Evolutionary conservation across 1,140 invertebrate species (phyloP).

Genomic region (Carcinoscorpius rotundicauda): DNA sequence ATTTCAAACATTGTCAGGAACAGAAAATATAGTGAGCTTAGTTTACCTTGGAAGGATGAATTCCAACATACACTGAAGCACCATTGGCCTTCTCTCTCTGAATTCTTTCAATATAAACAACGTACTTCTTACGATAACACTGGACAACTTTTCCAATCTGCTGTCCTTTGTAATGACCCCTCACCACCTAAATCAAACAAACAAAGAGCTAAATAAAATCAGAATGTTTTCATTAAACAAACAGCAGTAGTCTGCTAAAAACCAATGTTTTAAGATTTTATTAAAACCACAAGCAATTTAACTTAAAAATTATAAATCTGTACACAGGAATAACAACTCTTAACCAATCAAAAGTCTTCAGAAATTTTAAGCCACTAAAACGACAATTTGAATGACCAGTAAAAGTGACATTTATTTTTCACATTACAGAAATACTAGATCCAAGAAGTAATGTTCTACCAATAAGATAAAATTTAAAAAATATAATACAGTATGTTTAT

Average conservation of each 20-base stretch:
- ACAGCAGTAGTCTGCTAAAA: not conserved
- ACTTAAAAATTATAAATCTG: no score
- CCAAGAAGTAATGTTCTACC: no score
- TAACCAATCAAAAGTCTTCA: no score
- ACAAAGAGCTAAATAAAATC: not conserved
- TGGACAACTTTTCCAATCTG: constrained; percentile 97
- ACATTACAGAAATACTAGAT: no score
- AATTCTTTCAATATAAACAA: constrained; percentile 96
- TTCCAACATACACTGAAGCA: constrained; percentile 94
- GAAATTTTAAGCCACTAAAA: no score
- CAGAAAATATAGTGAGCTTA: constrained; percentile 5
- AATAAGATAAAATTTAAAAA: no score
- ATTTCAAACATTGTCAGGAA: no score
- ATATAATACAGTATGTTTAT: no score
- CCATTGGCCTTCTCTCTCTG: constrained; percentile 98
- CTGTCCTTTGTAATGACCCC: constrained; percentile 98
- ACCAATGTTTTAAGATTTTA: not conserved
- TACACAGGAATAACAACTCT: no score
- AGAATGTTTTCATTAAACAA: constrained; percentile 2
- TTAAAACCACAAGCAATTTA: no score
- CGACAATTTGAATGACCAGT: no score
- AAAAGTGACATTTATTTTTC: no score
- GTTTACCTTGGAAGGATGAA: constrained; percentile 91
- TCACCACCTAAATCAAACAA: constrained; percentile 54
- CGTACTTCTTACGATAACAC: constrained; percentile 97